Evolutionary conservation across 2,797 vertebrate species (phyloP).

Genomic region (Rhabdophis nuchalis): DNA sequence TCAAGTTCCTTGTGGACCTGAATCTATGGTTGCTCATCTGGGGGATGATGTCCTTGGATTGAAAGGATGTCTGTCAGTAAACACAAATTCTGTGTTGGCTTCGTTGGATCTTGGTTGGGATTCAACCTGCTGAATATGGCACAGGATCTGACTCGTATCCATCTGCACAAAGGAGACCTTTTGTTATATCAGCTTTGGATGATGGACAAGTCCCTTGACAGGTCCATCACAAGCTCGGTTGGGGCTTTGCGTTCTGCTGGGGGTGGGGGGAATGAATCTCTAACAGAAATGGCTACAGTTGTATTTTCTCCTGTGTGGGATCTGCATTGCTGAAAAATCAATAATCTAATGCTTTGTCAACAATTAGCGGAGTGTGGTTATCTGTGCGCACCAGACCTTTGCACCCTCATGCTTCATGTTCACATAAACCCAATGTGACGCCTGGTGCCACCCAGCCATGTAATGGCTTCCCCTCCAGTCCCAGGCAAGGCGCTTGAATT

Average conservation of each 20-base stretch:
- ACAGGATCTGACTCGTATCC: background rate
- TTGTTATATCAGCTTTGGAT: background rate
- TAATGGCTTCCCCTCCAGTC: background rate
- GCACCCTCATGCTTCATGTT: background rate
- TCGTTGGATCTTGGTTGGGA: background rate
- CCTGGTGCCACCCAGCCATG: fast-evolving
- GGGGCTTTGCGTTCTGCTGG: background rate
- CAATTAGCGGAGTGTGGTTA: slow-evolving; percentile 3
- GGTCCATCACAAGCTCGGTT: background rate
- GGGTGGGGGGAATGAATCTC: background rate
- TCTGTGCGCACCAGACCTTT: background rate
- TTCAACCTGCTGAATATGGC: background rate
- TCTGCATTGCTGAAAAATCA: background rate
- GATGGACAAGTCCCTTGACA: background rate
- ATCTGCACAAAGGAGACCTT: background rate
- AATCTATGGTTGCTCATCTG: background rate
- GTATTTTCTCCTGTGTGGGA: background rate
- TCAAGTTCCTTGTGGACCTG: background rate
- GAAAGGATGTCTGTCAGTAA: background rate
- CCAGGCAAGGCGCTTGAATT: background rate
- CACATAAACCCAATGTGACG: background rate
- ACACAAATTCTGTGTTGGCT: background rate
- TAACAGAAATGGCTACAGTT: background rate
- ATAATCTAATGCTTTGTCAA: background rate
- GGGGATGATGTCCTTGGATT: background rate